Evolutionary conservation across 2,113 vertebrate species (phyloP).

Genomic region (Struthio camelus): DNA sequence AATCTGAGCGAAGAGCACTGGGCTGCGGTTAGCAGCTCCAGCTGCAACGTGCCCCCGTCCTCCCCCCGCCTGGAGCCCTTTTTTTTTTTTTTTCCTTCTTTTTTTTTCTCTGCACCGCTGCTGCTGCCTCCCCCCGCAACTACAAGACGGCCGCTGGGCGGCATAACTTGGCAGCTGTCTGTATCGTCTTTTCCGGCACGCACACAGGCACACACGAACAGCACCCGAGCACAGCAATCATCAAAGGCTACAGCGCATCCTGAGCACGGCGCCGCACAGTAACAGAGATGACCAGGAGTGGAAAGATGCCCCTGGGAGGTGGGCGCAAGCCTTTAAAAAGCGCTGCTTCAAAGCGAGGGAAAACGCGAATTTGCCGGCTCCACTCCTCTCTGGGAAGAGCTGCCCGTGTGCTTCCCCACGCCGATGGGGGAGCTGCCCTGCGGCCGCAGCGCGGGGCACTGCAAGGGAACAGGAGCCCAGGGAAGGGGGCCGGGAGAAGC

Average conservation of each 20-base stretch:
- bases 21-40: conserved; percentile 2
- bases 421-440: neutral
- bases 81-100: neutral
- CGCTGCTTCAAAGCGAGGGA: neutral
- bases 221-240: neutral
- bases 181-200: neutral
- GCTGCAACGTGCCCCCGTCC: neutral
- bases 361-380: neutral
- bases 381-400: neutral
- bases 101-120: no score
- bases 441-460: neutral
- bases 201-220: neutral
- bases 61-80: neutral
- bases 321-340: neutral
- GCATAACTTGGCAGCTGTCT: neutral
- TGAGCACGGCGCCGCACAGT: neutral
- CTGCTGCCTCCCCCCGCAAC: neutral
- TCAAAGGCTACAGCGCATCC: neutral
- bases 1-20: neutral
- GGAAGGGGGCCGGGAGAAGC: neutral
- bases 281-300: neutral
- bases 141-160: conserved; percentile 1
- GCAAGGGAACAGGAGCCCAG: neutral
- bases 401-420: neutral
- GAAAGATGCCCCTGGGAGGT: neutral